A percentile compares a stretch with the other conserved stretches of the same genome.
These are phyloP conservation scores for Erithacus rubecula DNA, from an alignment of 2,797 vertebrate genomes.

Conservation along the genomic window DNA sequence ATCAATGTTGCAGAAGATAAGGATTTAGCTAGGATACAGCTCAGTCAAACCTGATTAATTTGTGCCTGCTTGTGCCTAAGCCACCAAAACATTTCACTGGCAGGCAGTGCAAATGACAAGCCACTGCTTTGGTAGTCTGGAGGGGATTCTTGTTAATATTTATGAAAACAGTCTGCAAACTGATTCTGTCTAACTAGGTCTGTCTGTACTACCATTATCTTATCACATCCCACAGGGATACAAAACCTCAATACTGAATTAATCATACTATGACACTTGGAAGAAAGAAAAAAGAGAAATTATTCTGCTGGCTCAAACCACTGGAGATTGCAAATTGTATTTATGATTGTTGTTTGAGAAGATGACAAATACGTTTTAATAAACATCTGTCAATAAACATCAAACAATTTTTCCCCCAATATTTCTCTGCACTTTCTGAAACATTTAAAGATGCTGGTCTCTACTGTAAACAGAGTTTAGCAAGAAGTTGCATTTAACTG, in stretches of 20 bases:
- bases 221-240: background rate
- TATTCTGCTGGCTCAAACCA: background rate
- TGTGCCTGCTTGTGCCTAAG: conserved; percentile 22
- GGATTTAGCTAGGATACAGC: background rate
- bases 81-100: conserved; percentile 22
- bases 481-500: background rate
- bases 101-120: background rate
- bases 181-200: conserved; percentile 24
- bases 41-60: conserved; percentile 56
- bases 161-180: conserved; percentile 22
- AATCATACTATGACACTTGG: background rate
- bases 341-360: background rate
- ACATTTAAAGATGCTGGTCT: background rate
- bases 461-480: background rate
- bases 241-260: conserved; percentile 15
- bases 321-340: background rate
- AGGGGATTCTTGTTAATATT: conserved; percentile 49
- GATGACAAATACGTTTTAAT: background rate
- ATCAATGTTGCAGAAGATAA: conserved; percentile 45
- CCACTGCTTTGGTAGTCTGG: conserved; percentile 5
- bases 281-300: background rate
- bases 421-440: background rate
- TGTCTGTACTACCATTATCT: conserved; percentile 26
- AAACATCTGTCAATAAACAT: conserved; percentile 9
- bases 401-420: background rate